A percentile compares a stretch with the other conserved stretches of the same genome.
phyloP scores from a whole-genome alignment of 2,888 invertebrate genomes.

The Eledona agricola region DNA sequence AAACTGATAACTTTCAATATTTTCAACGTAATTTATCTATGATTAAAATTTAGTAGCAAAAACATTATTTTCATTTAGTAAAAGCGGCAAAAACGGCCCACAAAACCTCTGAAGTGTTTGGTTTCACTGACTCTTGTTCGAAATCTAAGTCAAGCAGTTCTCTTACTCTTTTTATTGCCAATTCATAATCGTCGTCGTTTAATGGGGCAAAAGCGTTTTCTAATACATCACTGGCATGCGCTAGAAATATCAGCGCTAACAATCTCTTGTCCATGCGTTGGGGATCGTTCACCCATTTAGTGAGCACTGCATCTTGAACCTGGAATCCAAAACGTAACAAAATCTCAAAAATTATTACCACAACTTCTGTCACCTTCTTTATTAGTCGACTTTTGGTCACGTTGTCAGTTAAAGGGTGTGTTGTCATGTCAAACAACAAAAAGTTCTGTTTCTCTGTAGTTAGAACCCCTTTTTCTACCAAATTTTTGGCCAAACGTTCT shows the following conservation, averaged over 20 bases:
- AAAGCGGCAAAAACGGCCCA: conserved; percentile 99
- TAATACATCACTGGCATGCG: conserved; percentile 97
- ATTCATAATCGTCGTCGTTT: conserved; percentile 96
- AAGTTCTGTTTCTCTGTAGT: conserved; percentile 99
- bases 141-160: conserved; percentile 96
- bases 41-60: conserved; percentile 27
- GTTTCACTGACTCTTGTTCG: conserved; percentile 93
- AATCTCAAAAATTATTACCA: neutral
- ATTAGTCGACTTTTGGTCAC: conserved; percentile 95
- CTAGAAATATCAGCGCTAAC: conserved; percentile 91
- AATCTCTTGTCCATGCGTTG: conserved; percentile 97
- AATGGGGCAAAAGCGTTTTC: conserved; percentile 99
- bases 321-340: conserved; percentile 57
- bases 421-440: conserved; percentile 99
- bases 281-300: conserved; percentile 96
- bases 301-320: conserved; percentile 97
- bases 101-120: conserved; percentile 91
- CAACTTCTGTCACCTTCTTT: conserved; percentile 77
- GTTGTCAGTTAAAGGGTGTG: conserved; percentile 97
- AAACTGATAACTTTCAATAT: conserved; percentile 33
- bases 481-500: conserved; percentile 97
- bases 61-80: conserved; percentile 78
- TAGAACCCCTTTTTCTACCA: conserved; percentile 98
- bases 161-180: conserved; percentile 97
- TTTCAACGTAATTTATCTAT: conserved; percentile 31